Conservation (phyloP, 1,140 invertebrate genomes). For the Saccostrea echinata region DNA sequence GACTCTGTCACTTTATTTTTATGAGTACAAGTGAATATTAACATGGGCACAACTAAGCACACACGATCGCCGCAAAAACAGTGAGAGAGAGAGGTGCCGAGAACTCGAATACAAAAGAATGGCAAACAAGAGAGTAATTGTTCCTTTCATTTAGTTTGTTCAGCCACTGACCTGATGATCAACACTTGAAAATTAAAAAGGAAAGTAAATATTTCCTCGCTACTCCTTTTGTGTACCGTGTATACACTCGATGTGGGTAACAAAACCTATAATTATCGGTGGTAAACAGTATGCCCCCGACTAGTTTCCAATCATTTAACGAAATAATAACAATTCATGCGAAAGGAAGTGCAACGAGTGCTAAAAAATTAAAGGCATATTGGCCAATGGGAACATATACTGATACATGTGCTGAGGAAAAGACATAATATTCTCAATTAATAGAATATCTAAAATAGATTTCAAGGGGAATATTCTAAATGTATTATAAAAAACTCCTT, state of each 20-base stretch:
- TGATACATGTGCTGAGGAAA: too few relatives aligned
- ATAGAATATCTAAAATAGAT: too few relatives aligned
- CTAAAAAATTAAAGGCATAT: background rate
- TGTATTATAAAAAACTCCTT: too few relatives aligned
- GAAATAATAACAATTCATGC: background rate
- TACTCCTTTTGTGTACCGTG: background rate
- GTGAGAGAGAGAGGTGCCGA: background rate
- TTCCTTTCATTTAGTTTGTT: slow-evolving; percentile 16
- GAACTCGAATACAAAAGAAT: background rate
- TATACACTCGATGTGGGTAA: background rate
- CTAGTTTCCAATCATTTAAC: background rate
- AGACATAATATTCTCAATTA: too few relatives aligned
- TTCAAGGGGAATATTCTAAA: too few relatives aligned
- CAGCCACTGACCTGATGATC: slow-evolving; percentile 6
- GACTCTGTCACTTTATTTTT: background rate
- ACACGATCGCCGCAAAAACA: background rate
- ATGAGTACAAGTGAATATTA: background rate
- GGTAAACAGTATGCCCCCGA: background rate
- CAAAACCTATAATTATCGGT: slow-evolving; percentile 19
- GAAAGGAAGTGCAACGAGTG: background rate
- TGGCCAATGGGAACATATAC: too few relatives aligned
- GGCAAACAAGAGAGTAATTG: slow-evolving; percentile 18
- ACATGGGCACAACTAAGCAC: background rate
- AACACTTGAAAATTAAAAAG: slow-evolving; percentile 22
- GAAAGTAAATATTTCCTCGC: background rate